Evolutionary conservation across 2,888 invertebrate genomes (phyloP).

Genomic region (Nephrotoma guestfalica): DNA sequence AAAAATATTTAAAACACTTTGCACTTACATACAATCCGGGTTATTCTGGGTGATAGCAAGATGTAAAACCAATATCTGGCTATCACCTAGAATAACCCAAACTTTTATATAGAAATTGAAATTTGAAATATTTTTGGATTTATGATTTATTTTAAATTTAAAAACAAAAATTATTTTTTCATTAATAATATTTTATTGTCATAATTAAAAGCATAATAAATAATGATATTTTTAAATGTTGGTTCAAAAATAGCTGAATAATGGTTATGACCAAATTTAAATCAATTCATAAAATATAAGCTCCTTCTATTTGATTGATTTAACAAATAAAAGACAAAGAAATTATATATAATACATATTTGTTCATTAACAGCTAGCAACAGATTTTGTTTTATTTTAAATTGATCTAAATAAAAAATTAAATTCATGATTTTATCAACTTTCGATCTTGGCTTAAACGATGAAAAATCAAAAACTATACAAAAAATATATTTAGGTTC

Average conservation of each 20-base stretch:
- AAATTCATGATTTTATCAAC: not conserved
- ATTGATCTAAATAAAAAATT: not conserved
- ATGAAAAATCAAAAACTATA: not conserved
- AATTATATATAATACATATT: not conserved
- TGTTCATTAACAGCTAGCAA: not conserved
- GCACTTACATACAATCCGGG: too few relatives aligned
- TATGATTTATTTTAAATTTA: not conserved
- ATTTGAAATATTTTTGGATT: too few relatives aligned
- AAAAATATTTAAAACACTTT: too few relatives aligned
- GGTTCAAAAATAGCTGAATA: not conserved
- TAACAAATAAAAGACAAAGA: not conserved
- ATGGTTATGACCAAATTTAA: not conserved
- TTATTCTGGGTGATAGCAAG: too few relatives aligned
- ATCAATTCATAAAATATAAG: not conserved
- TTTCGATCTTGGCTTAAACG: not conserved
- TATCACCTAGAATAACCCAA: too few relatives aligned
- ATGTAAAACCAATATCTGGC: too few relatives aligned
- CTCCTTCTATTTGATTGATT: not conserved
- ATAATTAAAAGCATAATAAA: not conserved
- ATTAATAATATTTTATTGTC: not conserved
- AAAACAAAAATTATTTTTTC: not conserved
- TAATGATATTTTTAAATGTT: not conserved
- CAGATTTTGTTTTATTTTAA: not conserved
- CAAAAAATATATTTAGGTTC: not conserved
- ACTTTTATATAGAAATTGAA: too few relatives aligned